Evolutionary conservation across 2,888 invertebrate species (phyloP).

Genomic region (Nysson spinosus): DNA sequence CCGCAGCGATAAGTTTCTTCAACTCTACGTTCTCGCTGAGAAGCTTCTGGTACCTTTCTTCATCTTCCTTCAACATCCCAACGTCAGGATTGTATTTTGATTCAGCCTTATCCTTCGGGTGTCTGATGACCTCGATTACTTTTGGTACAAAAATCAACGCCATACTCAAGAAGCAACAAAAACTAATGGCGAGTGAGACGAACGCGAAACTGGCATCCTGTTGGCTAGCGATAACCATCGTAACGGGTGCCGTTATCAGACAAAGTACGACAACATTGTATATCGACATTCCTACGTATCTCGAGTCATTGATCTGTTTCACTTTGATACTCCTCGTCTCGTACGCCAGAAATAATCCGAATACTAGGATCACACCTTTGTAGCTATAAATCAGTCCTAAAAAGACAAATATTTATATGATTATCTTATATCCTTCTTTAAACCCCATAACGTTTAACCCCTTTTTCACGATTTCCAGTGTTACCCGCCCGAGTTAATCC

Average conservation of each 20-base stretch:
- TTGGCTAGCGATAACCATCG: conserved; percentile 97
- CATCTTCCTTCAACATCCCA: conserved; percentile 92
- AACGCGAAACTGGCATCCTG: conserved; percentile 99
- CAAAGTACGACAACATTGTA: conserved; percentile 99
- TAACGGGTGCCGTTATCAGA: conserved; percentile 98
- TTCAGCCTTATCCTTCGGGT: conserved; percentile 92
- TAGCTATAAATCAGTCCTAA: conserved; percentile 96
- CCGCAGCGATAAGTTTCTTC: conserved; percentile 95
- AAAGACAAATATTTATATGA: conserved; percentile 56
- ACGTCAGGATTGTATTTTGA: conserved; percentile 92
- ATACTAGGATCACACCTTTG: conserved; percentile 96
- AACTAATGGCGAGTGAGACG: conserved; percentile 96
- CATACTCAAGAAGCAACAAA: conserved; percentile 99
- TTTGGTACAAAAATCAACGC: conserved; percentile 99
- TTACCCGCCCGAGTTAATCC: too few species aligned
- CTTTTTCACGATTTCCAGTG: too few species aligned
- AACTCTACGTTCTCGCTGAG: conserved; percentile 97
- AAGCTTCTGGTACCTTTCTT: conserved; percentile 95
- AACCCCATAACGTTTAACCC: not conserved
- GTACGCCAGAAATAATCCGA: conserved; percentile 98
- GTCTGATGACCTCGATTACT: conserved; percentile 94
- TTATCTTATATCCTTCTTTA: not conserved
- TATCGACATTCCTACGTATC: conserved; percentile 99
- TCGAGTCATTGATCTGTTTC: conserved; percentile 97
- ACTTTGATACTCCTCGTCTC: conserved; percentile 99